Conservation (phyloP, 2,888 invertebrate species). For the Harpalus rufipes region DNA sequence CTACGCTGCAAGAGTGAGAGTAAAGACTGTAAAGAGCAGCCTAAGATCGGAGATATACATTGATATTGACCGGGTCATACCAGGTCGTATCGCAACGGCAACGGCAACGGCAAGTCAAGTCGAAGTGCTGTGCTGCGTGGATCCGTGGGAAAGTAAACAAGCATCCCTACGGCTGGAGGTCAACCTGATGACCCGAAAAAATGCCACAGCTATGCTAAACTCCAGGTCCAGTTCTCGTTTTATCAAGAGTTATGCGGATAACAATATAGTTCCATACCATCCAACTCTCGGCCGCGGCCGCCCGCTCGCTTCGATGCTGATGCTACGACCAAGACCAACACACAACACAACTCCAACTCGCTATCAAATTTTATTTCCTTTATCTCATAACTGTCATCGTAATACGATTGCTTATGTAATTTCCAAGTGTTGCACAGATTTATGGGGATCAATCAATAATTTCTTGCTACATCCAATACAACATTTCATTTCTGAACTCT, state of each 20-base stretch:
- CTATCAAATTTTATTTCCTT: slow-evolving; percentile 16
- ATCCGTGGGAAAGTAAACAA: slow-evolving; percentile 78
- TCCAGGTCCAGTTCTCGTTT: slow-evolving; percentile 62
- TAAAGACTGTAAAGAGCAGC: slow-evolving; percentile 49
- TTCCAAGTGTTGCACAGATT: neutral
- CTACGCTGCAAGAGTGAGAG: slow-evolving; percentile 49
- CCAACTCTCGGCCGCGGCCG: neutral
- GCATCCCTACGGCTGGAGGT: slow-evolving; percentile 78
- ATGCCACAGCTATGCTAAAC: slow-evolving; percentile 70
- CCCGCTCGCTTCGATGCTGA: neutral
- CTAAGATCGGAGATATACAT: slow-evolving; percentile 54
- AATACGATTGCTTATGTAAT: slow-evolving; percentile 12
- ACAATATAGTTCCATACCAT: slow-evolving; percentile 37
- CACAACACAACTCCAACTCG: neutral
- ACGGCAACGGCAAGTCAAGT: slow-evolving; percentile 54
- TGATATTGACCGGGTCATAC: slow-evolving; percentile 56
- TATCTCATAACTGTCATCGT: slow-evolving; percentile 29
- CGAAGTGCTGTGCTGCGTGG: slow-evolving; percentile 76
- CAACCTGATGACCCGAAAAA: slow-evolving; percentile 76
- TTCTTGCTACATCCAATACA: neutral
- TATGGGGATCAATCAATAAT: neutral
- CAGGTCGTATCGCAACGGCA: slow-evolving; percentile 57
- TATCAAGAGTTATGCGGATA: slow-evolving; percentile 57
- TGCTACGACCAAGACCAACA: neutral
- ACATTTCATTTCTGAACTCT: too few relatives aligned